phyloP scores from a whole-genome alignment of 2,113 vertebrate species.

The Pithys albifrons region DNA sequence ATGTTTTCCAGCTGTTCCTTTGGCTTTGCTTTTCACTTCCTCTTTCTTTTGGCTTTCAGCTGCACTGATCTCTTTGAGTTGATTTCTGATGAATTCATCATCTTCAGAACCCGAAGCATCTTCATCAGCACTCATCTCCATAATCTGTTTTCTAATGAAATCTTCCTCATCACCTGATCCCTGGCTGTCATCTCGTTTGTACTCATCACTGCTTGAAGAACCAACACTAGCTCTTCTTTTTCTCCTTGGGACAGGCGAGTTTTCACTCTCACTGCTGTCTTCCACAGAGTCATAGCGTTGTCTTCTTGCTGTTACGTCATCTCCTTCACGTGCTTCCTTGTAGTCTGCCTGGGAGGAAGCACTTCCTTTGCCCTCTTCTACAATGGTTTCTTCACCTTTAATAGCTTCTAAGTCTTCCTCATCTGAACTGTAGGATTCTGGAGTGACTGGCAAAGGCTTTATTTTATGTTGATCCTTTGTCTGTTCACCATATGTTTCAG shows the following conservation, averaged over 20 bases:
- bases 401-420: slow-evolving; percentile 77
- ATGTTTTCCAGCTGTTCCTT: slow-evolving; percentile 70
- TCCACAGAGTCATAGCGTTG: slow-evolving; percentile 80
- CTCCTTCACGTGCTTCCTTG: slow-evolving; percentile 62
- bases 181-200: slow-evolving; percentile 86
- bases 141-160: slow-evolving; percentile 90
- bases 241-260: slow-evolving; percentile 81
- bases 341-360: slow-evolving; percentile 49
- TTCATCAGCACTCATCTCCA: slow-evolving; percentile 91
- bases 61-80: slow-evolving; percentile 77
- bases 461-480: slow-evolving; percentile 78
- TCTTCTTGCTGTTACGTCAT: slow-evolving; percentile 66
- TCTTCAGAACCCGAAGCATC: slow-evolving; percentile 88
- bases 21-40: slow-evolving; percentile 67
- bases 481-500: slow-evolving; percentile 55
- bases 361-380: slow-evolving; percentile 56
- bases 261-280: slow-evolving; percentile 91
- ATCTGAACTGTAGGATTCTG: slow-evolving; percentile 82
- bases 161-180: slow-evolving; percentile 93
- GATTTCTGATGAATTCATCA: slow-evolving; percentile 80
- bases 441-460: slow-evolving; percentile 74
- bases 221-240: slow-evolving; percentile 78
- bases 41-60: slow-evolving; percentile 74
- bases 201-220: slow-evolving; percentile 91
- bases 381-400: slow-evolving; percentile 47